Base-by-base conservation (phyloP, 2,113 vertebrate genomes). In the Gasterosteus nipponicus region DNA sequence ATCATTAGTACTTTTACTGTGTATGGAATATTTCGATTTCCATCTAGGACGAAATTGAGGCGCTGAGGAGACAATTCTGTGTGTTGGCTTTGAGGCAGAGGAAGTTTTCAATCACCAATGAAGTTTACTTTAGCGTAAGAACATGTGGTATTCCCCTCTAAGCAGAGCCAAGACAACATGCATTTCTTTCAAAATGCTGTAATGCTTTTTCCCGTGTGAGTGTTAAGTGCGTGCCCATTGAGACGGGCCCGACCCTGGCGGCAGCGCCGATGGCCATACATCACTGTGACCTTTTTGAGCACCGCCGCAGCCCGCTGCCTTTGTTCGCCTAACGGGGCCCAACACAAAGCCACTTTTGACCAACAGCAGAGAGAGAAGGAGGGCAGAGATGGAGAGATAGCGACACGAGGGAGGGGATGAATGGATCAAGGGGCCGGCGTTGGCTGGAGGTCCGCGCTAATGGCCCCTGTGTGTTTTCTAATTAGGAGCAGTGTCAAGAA, bases 361-460 rank as follows among this genome's bases (percentile, higher is more conserved):
- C 89, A 68, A 84, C 81, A 84, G 80, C 70, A 81, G 81, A 74
- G 69, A 62, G 63, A 51, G 68, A 72, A 76, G 64, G 69, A 81
- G 86, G 79, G 56, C 83, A 82, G 77, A 86, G 91, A 92, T 91
- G 80, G 85, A 77, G 89, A 81, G 88, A 93, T 91, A 88, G 78
- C 3, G 41, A 81, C 69, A 19, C 61, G 86, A 54, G 64, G 59
- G 70, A 60, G 35, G 42, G 76, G 77, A 73, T 83, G 84, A 89
- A 87, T 83, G 85, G 88, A 87, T 85, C 86, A 88, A 88, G 86
- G 80, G 77, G 78, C 78, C 67, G 66, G 76, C 84, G 51, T 78
- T 73, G 68, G 86, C 80, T 81, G 78, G 77, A 84, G 83, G 86
- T 79, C 88, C 10, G 4, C 11, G 26, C 92, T 92, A 92, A 93